Evolutionary conservation across 2,888 invertebrate genomes (phyloP).

Genomic region (Drosophila borborema): DNA sequence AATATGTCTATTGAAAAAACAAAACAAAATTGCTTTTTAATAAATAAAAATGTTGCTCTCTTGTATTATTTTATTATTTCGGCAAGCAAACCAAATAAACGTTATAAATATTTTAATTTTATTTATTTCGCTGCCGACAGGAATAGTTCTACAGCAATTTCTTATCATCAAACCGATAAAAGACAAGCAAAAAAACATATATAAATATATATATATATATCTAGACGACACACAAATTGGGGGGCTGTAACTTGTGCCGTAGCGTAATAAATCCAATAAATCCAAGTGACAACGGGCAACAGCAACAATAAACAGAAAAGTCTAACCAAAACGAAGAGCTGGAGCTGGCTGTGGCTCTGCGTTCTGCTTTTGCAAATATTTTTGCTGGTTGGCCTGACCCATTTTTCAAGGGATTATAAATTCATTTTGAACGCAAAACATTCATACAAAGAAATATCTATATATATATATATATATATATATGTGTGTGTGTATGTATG

Average conservation of each 20-base stretch:
- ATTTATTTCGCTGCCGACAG: constrained; percentile 7
- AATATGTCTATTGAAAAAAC: constrained; percentile 18
- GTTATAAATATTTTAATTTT: constrained; percentile 10
- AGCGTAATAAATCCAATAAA: constrained; percentile 50
- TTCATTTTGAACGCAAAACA: constrained; percentile 62
- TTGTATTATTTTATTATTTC: constrained; percentile 39
- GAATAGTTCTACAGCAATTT: not conserved
- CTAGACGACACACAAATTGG: not conserved
- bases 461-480: too few species aligned
- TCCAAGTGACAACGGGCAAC: constrained; percentile 45
- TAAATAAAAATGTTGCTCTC: constrained; percentile 35
- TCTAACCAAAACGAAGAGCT: constrained; percentile 13
- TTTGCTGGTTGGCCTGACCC: constrained; percentile 46
- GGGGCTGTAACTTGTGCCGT: constrained; percentile 13
- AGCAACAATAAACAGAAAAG: constrained; percentile 15
- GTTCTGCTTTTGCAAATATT: constrained; percentile 47
- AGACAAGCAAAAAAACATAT: not conserved
- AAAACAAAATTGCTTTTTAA: constrained; percentile 46
- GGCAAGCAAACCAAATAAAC: constrained; percentile 8
- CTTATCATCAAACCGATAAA: constrained; percentile 4
- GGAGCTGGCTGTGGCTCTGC: not conserved
- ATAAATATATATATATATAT: not conserved
- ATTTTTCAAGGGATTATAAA: constrained; percentile 60
- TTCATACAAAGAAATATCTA: constrained; percentile 15
- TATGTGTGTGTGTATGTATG: not conserved